phyloP scores from a whole-genome alignment of 2,888 invertebrate genomes.

The Ormyrus rosae region DNA sequence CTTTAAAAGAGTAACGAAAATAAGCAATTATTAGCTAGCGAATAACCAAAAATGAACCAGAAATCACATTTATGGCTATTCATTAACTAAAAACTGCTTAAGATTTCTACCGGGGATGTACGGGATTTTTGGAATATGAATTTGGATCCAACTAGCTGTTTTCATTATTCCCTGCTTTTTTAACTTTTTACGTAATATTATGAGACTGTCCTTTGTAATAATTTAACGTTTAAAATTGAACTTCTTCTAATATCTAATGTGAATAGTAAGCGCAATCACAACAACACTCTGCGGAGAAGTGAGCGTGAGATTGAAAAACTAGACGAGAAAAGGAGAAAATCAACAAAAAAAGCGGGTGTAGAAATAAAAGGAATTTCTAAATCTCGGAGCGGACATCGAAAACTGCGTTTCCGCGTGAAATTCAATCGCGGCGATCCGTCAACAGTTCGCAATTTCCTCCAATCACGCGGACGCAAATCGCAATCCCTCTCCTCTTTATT shows the following conservation, averaged over 20 bases:
- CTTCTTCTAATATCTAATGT: neutral
- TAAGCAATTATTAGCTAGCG: no score
- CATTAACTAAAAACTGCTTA: no score
- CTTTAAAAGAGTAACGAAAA: no score
- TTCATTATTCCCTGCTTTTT: no score
- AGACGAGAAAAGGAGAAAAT: neutral
- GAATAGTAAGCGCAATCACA: neutral
- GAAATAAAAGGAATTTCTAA: conserved; percentile 33
- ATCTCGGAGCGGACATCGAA: neutral
- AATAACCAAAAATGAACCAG: no score
- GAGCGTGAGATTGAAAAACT: neutral
- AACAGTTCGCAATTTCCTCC: conserved; percentile 48
- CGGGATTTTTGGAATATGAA: no score
- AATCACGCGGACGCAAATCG: conserved; percentile 42
- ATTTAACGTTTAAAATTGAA: no score
- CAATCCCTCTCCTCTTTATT: neutral
- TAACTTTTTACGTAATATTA: no score
- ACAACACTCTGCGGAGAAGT: neutral
- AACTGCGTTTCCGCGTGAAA: conserved; percentile 39
- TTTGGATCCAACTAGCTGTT: no score
- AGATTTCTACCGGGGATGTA: no score
- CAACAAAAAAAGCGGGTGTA: conserved; percentile 10
- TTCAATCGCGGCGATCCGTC: conserved; percentile 47
- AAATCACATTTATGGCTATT: no score
- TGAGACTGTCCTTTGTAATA: no score